Evolutionary conservation across 2,797 vertebrate species (phyloP).

Genomic region (Pseudomugil tenellus): DNA sequence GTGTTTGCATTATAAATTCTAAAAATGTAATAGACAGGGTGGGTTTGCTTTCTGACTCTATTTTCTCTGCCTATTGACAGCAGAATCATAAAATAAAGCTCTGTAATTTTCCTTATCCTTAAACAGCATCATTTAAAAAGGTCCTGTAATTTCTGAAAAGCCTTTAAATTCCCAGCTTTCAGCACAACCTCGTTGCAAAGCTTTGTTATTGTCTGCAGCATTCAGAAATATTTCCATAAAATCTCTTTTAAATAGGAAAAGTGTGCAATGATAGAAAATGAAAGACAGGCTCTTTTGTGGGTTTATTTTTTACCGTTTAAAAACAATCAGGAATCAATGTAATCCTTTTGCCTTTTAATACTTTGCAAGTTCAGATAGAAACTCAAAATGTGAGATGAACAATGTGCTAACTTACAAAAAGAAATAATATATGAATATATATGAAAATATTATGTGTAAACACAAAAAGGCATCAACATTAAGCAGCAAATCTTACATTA

Average conservation of each 20-base stretch:
- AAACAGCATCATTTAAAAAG: slow-evolving; percentile 11
- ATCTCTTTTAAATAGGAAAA: background rate
- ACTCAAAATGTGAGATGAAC: slow-evolving; percentile 6
- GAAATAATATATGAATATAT: background rate
- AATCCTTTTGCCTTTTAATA: background rate
- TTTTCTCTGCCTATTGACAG: background rate
- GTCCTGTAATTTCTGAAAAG: slow-evolving; percentile 11
- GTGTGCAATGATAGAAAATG: slow-evolving; percentile 7
- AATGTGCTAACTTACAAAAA: background rate
- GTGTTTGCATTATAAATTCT: background rate
- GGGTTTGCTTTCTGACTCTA: background rate
- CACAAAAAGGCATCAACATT: too few relatives aligned
- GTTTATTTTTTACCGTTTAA: slow-evolving; percentile 3
- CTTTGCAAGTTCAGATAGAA: background rate
- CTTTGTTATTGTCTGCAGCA: slow-evolving; percentile 23
- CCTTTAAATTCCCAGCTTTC: slow-evolving; percentile 18
- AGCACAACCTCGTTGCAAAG: slow-evolving; percentile 17
- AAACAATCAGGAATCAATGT: background rate
- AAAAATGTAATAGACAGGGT: background rate
- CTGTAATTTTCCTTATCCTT: background rate
- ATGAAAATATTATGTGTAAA: background rate
- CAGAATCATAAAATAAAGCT: background rate
- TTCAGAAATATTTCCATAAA: slow-evolving; percentile 13
- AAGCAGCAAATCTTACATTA: too few relatives aligned
- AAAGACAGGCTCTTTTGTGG: background rate